Conservation (phyloP, 1,140 invertebrate genomes). For the Heliconius nattereri region DNA sequence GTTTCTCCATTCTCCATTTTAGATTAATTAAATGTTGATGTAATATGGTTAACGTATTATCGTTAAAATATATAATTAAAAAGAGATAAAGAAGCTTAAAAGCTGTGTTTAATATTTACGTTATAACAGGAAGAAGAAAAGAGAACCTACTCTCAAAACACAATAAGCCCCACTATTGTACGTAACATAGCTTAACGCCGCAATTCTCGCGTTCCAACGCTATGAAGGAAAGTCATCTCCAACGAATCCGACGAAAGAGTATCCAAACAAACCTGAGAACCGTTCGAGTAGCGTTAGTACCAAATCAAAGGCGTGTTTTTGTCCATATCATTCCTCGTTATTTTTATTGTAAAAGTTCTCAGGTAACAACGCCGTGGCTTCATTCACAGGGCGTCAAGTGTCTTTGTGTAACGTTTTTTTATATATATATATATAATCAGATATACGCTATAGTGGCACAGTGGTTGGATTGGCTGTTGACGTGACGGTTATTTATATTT, state of each 20-base stretch:
- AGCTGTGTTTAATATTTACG: no score
- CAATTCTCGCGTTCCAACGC: no score
- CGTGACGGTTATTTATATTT: not conserved
- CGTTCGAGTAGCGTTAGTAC: conserved; percentile 42
- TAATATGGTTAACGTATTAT: no score
- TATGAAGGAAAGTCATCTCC: not conserved
- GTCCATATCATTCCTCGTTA: conserved; percentile 47
- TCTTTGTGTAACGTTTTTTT: conserved; percentile 17
- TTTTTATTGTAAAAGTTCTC: conserved; percentile 47
- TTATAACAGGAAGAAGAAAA: no score
- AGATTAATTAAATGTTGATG: no score
- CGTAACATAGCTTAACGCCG: no score
- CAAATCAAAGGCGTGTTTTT: conserved; percentile 34
- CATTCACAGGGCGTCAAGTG: conserved; percentile 41
- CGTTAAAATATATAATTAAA: no score
- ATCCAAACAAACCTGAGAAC: not conserved
- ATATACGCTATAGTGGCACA: not conserved
- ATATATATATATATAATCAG: not conserved
- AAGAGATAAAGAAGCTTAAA: no score
- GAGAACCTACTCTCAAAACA: no score
- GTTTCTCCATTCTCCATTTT: no score
- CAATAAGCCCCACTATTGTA: no score
- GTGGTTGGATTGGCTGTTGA: not conserved
- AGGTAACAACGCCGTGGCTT: conserved; percentile 37
- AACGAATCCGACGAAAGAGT: not conserved